Conservation (phyloP, 1,140 invertebrate species). For the Drosophila teissieri region DNA sequence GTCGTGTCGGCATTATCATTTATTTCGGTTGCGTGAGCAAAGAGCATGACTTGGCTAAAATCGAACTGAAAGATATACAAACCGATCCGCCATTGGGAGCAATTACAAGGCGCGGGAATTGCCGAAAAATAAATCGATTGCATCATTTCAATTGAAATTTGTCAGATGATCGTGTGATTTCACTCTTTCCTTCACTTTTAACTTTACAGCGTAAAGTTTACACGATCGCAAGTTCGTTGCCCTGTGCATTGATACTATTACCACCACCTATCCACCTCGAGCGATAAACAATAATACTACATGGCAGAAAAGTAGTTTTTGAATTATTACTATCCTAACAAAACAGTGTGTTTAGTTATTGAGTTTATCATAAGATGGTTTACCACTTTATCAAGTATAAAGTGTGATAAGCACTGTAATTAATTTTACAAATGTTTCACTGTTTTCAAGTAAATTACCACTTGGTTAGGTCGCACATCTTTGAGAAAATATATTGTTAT, state of each 20-base stretch:
- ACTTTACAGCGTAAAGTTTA: neutral
- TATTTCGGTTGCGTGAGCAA: conserved; percentile 47
- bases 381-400: neutral
- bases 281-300: neutral
- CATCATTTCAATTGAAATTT: conserved; percentile 54
- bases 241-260: neutral
- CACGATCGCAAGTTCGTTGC: neutral
- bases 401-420: neutral
- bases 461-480: conserved; percentile 6
- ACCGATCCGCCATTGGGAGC: conserved; percentile 9
- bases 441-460: neutral
- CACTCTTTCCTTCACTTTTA: conserved; percentile 4
- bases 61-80: conserved; percentile 16
- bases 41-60: conserved; percentile 52
- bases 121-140: conserved; percentile 44
- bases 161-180: neutral
- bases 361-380: neutral
- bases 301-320: neutral
- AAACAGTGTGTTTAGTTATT: neutral
- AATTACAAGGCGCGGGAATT: conserved; percentile 23
- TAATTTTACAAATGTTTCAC: conserved; percentile 1
- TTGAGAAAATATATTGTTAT: conserved; percentile 3
- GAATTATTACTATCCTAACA: too few relatives aligned
- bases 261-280: neutral
- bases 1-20: conserved; percentile 28